Conservation (phyloP, 2,113 vertebrate species). For the Proteles cristata region DNA sequence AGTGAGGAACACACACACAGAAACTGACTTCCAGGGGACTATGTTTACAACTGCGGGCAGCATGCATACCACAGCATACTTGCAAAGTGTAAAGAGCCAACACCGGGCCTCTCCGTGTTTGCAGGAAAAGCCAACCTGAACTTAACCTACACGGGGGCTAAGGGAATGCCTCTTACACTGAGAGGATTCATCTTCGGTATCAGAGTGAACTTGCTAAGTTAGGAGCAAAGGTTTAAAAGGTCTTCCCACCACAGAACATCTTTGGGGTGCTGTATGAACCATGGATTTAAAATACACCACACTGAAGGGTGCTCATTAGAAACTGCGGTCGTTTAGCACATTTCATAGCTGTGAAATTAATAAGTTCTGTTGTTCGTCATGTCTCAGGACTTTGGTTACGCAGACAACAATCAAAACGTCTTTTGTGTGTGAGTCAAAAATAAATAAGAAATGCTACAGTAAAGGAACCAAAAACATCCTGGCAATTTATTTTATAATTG, state of each 20-base stretch:
- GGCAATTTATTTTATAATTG: background rate
- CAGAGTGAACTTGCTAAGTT: slow-evolving; percentile 54
- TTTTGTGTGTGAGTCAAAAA: slow-evolving; percentile 66
- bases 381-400: slow-evolving; percentile 68
- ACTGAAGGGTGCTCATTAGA: slow-evolving; percentile 61
- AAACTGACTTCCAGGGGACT: background rate
- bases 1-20: background rate
- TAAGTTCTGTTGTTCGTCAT: slow-evolving; percentile 76
- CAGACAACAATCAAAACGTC: slow-evolving; percentile 56
- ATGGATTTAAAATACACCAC: slow-evolving; percentile 53
- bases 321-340: slow-evolving; percentile 70
- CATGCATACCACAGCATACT: fast-evolving
- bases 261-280: background rate
- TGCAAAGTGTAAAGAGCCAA: background rate
- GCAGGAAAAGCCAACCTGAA: background rate
- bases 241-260: background rate
- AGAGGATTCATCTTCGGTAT: background rate
- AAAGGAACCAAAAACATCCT: slow-evolving; percentile 59
- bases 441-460: slow-evolving; percentile 65
- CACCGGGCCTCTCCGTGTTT: background rate
- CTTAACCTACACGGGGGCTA: background rate
- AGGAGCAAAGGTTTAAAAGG: slow-evolving; percentile 34
- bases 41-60: background rate
- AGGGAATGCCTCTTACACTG: background rate
- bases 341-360: slow-evolving; percentile 71